A percentile compares a stretch with the other conserved stretches of the same genome.
Evolutionary conservation across 1,140 invertebrate species (phyloP).

Genomic region (Drosophila bifasciata): DNA sequence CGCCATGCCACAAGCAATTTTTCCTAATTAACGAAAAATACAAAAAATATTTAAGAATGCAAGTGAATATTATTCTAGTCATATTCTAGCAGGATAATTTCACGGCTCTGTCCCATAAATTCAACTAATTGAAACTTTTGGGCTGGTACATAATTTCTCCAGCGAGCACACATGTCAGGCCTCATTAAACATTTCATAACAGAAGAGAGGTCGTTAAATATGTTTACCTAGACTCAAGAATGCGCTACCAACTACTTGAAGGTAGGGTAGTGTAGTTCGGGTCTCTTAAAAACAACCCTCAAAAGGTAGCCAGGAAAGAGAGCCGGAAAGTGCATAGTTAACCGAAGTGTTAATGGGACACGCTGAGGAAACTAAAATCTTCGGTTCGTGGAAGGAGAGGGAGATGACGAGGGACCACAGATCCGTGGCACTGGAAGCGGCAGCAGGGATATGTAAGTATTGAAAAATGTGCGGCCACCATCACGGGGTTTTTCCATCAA

Average conservation of each 20-base stretch:
- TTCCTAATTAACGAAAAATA: slow-evolving; percentile 58
- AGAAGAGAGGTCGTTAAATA: slow-evolving; percentile 42
- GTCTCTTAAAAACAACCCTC: slow-evolving; percentile 54
- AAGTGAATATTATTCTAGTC: slow-evolving; percentile 9
- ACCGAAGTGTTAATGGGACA: slow-evolving; percentile 77
- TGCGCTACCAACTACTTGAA: slow-evolving; percentile 21
- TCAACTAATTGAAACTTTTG: slow-evolving; percentile 73
- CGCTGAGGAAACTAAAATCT: slow-evolving; percentile 59
- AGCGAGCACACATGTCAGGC: slow-evolving; percentile 48
- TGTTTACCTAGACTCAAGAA: slow-evolving; percentile 57
- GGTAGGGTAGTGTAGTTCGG: slow-evolving; percentile 36
- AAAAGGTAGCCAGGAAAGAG: slow-evolving; percentile 3
- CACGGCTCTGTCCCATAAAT: slow-evolving; percentile 55
- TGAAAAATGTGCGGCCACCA: slow-evolving; percentile 71
- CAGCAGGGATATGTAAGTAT: slow-evolving; percentile 24
- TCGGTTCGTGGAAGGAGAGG: background rate
- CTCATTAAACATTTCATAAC: slow-evolving; percentile 73
- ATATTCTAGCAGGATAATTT: slow-evolving; percentile 30
- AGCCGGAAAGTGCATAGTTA: slow-evolving; percentile 46
- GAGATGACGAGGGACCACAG: slow-evolving; percentile 12
- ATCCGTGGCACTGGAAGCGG: too few species aligned
- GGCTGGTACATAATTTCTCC: slow-evolving; percentile 49
- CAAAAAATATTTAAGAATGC: slow-evolving; percentile 34
- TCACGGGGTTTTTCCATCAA: slow-evolving; percentile 72
- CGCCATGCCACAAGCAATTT: slow-evolving; percentile 53